phyloP scores from a whole-genome alignment of 2,888 invertebrate species.

The Gryllus longicercus region DNA sequence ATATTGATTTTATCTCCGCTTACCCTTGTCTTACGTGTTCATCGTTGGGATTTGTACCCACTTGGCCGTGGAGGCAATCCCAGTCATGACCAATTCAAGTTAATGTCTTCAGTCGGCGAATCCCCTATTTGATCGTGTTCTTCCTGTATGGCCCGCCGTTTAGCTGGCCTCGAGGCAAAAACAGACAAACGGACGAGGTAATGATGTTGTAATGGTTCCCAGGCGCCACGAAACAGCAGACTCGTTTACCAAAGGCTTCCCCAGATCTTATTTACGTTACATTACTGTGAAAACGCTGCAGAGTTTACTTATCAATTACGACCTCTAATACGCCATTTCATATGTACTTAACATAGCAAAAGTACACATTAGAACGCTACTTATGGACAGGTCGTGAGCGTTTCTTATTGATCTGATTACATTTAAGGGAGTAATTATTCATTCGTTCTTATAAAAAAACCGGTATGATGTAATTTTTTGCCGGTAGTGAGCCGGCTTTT shows the following conservation, averaged over 20 bases:
- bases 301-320: conserved; percentile 17
- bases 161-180: neutral
- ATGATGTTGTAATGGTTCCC: conserved; percentile 4
- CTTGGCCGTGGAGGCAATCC: neutral
- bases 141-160: neutral
- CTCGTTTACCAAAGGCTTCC: neutral
- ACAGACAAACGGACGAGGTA: conserved; percentile 17
- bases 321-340: conserved; percentile 6
- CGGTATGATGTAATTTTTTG: conserved; percentile 17
- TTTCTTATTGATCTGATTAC: conserved; percentile 17
- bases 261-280: conserved; percentile 7
- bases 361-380: conserved; percentile 17
- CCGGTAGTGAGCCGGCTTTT: conserved; percentile 17
- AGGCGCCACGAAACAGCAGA: neutral
- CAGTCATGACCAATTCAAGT: conserved; percentile 5
- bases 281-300: conserved; percentile 6
- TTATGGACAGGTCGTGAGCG: conserved; percentile 6
- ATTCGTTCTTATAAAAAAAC: neutral
- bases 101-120: conserved; percentile 17
- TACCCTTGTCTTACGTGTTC: neutral
- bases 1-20: neutral
- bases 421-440: conserved; percentile 8
- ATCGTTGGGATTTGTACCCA: neutral
- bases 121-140: neutral
- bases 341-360: conserved; percentile 8